A percentile compares a stretch with the other conserved stretches of the same genome.
Evolutionary conservation across 2,113 vertebrate genomes (phyloP).

Genomic region (Ornithorhynchus anatinus): DNA sequence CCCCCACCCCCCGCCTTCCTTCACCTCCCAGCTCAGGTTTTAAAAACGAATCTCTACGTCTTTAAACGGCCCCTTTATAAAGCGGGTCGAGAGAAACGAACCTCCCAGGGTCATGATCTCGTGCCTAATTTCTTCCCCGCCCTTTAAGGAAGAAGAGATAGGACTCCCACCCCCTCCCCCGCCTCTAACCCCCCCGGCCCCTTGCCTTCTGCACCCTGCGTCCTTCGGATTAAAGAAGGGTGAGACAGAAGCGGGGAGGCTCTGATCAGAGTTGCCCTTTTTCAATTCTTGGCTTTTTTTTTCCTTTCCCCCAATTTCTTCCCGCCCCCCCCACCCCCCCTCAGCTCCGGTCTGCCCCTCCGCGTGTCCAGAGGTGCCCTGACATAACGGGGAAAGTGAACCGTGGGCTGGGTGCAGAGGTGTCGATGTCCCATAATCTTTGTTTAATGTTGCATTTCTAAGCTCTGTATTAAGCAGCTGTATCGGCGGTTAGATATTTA

Average conservation of each 20-base stretch:
- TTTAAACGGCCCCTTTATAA: no score
- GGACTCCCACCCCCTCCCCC: no score
- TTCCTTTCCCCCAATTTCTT: not conserved
- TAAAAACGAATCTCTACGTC: no score
- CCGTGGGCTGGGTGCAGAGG: conserved; percentile 42
- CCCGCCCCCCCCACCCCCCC: not conserved
- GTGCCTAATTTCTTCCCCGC: no score
- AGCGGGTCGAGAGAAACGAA: no score
- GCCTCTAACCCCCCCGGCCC: not conserved
- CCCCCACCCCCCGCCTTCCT: not conserved
- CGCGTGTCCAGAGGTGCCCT: not conserved
- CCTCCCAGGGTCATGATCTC: no score
- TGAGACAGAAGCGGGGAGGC: not conserved
- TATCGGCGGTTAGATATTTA: conserved; percentile 80
- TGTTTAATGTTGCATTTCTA: conserved; percentile 82
- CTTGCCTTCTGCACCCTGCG: no score
- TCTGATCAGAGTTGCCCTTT: not conserved
- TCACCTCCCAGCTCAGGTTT: not conserved
- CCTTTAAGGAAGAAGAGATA: no score
- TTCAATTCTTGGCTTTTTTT: not conserved
- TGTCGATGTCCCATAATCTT: conserved; percentile 73
- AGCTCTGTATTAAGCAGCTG: conserved; percentile 77
- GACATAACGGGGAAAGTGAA: conserved; percentile 22
- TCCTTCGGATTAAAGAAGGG: not conserved
- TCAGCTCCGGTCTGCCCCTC: not conserved